Evolutionary conservation across 1,140 invertebrate species (phyloP).

Genomic region (Drosophila lacteicornis): DNA sequence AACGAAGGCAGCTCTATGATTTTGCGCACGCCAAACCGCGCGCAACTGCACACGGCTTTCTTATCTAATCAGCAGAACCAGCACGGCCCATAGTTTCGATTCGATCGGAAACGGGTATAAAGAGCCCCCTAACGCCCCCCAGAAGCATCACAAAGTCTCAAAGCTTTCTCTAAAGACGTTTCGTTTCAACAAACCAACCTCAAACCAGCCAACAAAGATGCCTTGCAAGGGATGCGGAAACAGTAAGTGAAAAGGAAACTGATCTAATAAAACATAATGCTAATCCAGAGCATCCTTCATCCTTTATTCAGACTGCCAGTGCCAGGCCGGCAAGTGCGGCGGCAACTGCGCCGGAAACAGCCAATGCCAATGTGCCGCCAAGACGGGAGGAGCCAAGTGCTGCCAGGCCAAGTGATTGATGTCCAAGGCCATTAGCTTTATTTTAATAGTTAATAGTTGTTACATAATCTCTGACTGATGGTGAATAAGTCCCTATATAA

Average conservation of each 20-base stretch:
- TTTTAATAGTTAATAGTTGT: conserved; percentile 14
- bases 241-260: conserved; percentile 42
- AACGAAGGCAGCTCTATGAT: conserved; percentile 3
- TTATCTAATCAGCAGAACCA: conserved; percentile 53
- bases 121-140: background rate
- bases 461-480: conserved; percentile 20
- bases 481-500: conserved; percentile 17
- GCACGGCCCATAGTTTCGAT: conserved; percentile 16
- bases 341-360: conserved; percentile 60
- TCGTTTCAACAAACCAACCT: background rate
- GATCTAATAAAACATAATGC: background rate
- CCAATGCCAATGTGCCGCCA: conserved; percentile 63
- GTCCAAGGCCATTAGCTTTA: background rate
- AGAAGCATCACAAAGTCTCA: conserved; percentile 29
- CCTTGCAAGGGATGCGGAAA: conserved; percentile 78
- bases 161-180: background rate
- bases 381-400: conserved; percentile 45
- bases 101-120: conserved; percentile 36
- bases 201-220: conserved; percentile 41
- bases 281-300: conserved; percentile 6
- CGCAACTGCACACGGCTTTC: conserved; percentile 60
- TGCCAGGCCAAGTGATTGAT: conserved; percentile 60
- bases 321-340: conserved; percentile 67
- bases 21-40: conserved; percentile 48
- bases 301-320: conserved; percentile 57